These are phyloP conservation scores for Venustoraphidia nigricollis DNA, from an alignment of 2,888 invertebrate species.

Conservation along the genomic window DNA sequence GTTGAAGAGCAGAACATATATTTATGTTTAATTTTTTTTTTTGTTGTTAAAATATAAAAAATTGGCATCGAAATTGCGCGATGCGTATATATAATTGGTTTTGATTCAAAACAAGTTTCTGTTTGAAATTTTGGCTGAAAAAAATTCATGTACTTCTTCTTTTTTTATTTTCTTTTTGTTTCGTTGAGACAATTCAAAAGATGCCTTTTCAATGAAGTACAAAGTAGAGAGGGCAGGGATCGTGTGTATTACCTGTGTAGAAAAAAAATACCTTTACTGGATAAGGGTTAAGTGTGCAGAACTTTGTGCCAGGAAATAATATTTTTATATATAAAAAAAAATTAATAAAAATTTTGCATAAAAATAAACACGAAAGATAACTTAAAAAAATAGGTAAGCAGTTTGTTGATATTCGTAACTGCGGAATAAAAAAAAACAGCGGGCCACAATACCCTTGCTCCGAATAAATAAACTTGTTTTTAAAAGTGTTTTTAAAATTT, in stretches of 20 bases:
- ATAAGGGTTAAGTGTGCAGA: not conserved
- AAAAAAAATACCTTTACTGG: not conserved
- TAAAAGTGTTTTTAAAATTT: not conserved
- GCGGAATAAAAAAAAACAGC: not conserved
- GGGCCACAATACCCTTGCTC: slow-evolving; percentile 4
- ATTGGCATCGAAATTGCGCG: too few relatives aligned
- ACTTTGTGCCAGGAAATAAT: slow-evolving; percentile 3
- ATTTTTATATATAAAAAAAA: not conserved
- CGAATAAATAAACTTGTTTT: not conserved
- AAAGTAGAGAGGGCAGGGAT: slow-evolving; percentile 24
- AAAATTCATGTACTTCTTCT: too few relatives aligned
- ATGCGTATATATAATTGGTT: too few relatives aligned
- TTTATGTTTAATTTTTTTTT: too few relatives aligned
- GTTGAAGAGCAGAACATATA: too few relatives aligned
- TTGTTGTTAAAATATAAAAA: too few relatives aligned
- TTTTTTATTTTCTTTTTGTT: too few relatives aligned
- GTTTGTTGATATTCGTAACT: not conserved
- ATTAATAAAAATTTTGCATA: not conserved
- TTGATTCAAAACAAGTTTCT: too few relatives aligned
- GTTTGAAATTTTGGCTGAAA: too few relatives aligned
- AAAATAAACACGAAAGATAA: not conserved
- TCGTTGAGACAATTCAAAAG: slow-evolving; percentile 7
- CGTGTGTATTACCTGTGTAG: slow-evolving; percentile 12
- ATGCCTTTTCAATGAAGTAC: slow-evolving; percentile 30
- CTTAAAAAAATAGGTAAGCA: not conserved